phyloP scores from a whole-genome alignment of 2,797 vertebrate genomes.

The Acipenser ruthenus region DNA sequence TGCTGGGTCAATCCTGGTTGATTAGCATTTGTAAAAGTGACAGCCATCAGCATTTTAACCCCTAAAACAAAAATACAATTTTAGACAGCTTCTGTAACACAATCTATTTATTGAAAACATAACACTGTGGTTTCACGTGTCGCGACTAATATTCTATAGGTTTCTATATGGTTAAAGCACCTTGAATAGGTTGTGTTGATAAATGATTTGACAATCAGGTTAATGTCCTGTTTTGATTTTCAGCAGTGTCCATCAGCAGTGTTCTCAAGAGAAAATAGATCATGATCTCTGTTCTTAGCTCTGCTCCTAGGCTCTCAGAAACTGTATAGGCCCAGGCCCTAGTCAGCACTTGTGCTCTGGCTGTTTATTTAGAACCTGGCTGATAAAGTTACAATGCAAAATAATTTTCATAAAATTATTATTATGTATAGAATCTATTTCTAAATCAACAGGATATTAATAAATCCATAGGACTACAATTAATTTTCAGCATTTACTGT shows the following conservation, averaged over 20 bases:
- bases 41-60: conserved; percentile 69
- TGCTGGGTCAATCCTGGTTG: conserved; percentile 50
- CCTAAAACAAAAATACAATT: not conserved
- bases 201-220: not conserved
- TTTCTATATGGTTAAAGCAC: not conserved
- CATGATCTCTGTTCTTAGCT: not conserved
- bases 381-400: conserved; percentile 5
- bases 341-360: not conserved
- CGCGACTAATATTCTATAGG: not conserved
- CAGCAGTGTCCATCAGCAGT: not conserved
- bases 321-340: not conserved
- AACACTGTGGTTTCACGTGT: not conserved
- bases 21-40: conserved; percentile 46
- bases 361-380: not conserved
- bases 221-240: not conserved
- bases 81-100: not conserved
- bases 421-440: not conserved
- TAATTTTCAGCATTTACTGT: not conserved
- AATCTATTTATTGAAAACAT: not conserved
- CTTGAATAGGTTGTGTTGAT: not conserved
- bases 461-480: conserved; percentile 20
- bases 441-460: not conserved
- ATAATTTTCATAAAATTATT: conserved; percentile 3
- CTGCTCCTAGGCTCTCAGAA: not conserved
- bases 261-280: not conserved